Base-by-base conservation (phyloP, 2,888 invertebrate species). In the Drosophila mimica region DNA sequence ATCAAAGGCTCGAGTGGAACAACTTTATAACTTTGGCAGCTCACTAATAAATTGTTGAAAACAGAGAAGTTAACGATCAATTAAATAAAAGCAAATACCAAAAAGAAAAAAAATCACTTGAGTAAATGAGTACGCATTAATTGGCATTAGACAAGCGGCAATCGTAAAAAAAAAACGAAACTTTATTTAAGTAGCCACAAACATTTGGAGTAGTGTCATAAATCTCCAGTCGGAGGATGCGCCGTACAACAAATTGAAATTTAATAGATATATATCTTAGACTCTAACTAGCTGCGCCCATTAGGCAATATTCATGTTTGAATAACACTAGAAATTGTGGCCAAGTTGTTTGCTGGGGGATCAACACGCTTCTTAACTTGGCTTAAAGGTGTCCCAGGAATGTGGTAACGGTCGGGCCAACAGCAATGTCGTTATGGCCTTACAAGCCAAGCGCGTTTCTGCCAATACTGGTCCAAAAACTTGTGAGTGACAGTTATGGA, bases 401-500 rank as follows among this genome's bases (percentile, higher is more conserved):
- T 85, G 85, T 73, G 71, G 88, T 84, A 85, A 85, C 85, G 88
- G 85, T 87, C 65, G 81, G 64, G 38, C 46, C 52, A 52, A 74
- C 51, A 71, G 70, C 60, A 77, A 85, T 84, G 85, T 89, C 74
- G 85, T 88, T 89, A 78, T 89, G 70, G 82, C 89, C 88, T 71
- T 74, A 88, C 67, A 73, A 63, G 81, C 70, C 73, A 63, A 62
- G 67, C 82, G 65, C 57, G 31, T 81, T 73, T 67, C 77, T 78
- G 70, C 85, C 85, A 88, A 85, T 89, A 89, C 89, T 79, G 81
- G 85, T 82, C 80, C 77, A 82, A 79, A 81, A 65, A 62, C 77
- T 79, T 88, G 82, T 83, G 87, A 68, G 17, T 88, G 87, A 87
- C 87, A 87, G 90, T 90, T 88, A 86, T 88, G 87, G 83, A 87